Evolutionary conservation across 2,888 invertebrate genomes (phyloP).

Genomic region (Ametastegia equiseti): DNA sequence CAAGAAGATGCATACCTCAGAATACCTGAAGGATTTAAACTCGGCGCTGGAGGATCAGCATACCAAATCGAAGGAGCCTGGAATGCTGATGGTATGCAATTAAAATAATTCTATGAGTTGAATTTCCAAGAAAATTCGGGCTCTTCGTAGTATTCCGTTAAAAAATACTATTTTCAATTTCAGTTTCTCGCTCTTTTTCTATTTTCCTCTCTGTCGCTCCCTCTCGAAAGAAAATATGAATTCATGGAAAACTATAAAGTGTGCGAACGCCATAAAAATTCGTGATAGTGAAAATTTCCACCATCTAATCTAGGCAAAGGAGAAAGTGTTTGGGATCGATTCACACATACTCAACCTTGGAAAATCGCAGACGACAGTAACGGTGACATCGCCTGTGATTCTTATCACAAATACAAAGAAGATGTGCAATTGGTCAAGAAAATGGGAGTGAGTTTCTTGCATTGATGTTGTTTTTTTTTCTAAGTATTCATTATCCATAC

Average conservation of each 20-base stretch:
- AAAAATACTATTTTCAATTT: too few species aligned
- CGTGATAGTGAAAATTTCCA: too few species aligned
- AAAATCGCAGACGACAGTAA: constrained; percentile 79
- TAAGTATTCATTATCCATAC: too few species aligned
- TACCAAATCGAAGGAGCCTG: constrained; percentile 81
- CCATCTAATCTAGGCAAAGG: constrained; percentile 21
- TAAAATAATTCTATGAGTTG: too few species aligned
- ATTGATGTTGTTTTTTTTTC: too few species aligned
- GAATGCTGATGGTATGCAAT: constrained; percentile 75
- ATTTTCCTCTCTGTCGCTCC: too few species aligned
- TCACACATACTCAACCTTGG: constrained; percentile 64
- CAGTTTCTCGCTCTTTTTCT: too few species aligned
- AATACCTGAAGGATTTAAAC: constrained; percentile 60
- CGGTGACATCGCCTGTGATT: constrained; percentile 83
- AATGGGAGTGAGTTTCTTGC: neutral
- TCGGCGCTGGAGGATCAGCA: constrained; percentile 67
- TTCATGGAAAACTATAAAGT: too few species aligned
- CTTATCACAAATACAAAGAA: constrained; percentile 78
- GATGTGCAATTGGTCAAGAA: constrained; percentile 79
- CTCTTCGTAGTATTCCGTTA: too few species aligned
- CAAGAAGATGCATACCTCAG: neutral
- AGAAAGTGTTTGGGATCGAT: constrained; percentile 20
- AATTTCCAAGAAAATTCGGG: too few species aligned
- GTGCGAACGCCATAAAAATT: too few species aligned
- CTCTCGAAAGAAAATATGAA: too few species aligned